Base-by-base conservation (phyloP, 2,113 vertebrate genomes). In the Microtus montanus region DNA sequence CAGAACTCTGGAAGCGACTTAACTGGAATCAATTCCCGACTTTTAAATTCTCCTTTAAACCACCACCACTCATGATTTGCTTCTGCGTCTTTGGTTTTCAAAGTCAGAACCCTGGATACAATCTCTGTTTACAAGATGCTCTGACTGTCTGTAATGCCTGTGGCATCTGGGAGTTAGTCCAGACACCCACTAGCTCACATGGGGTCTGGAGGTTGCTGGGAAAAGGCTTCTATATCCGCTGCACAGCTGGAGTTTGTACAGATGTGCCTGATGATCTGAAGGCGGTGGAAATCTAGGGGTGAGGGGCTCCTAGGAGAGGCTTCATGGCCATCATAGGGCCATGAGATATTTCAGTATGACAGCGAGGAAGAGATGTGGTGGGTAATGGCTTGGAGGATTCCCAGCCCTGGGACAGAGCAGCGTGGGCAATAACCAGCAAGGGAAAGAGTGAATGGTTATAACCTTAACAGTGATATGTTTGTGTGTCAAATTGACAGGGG, bases 1-100 rank as follows among this genome's bases (percentile, higher is more conserved):
- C 28, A n/a, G 66, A 94, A 91, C 35, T 75, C 77, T 85, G 73
- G 30, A 95, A 54, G 15, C 79, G 75, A 84, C 79, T 95, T 63
- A 77, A 28, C 22, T 88, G 63, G 10, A 89, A 75, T 90, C 10
- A 49, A 44, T 88, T 70, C 26, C 44, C 26, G 5, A 10, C 82
- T 93, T 24, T 24, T 64, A 93, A 52, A 80, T 71, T 74, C 82
- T 88, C 28, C 30, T 79, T n/a, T n/a, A 84, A 89, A 35, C 74
- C 35, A 71, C 38, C 35, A 82, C 41, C 77, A 85, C 4, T 7
- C 77, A 64, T 73, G 41, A 75, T 86, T 66, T 54, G 86, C 41
- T 14, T 38, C 35, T 89, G 41, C 33, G 33, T 70, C 20, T 84
- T 92, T 15, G 15, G 68, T 85, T 92, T 74, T 88, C 77, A 71